Conservation (phyloP, 2,113 vertebrate genomes). For the Phasianus colchicus region DNA sequence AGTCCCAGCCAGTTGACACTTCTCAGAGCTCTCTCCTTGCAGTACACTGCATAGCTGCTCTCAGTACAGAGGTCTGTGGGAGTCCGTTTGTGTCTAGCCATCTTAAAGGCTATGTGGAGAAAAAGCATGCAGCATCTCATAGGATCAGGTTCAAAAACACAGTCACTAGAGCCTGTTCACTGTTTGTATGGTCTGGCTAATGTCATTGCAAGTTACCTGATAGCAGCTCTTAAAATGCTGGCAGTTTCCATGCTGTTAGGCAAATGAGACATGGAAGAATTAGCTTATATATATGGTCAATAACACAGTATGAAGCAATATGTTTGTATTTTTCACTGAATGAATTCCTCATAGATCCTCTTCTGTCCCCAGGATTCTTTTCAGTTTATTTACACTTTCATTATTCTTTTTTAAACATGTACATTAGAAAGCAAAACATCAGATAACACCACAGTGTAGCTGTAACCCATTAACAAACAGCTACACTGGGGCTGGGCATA, state of each 20-base stretch:
- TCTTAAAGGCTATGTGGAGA: neutral
- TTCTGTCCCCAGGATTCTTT: neutral
- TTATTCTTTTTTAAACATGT: neutral
- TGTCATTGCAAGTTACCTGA: conserved; percentile 18
- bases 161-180: neutral
- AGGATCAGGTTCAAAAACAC: neutral
- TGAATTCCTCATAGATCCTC: neutral
- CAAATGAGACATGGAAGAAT: conserved; percentile 31
- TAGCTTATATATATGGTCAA: neutral
- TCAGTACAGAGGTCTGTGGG: neutral
- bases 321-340: neutral
- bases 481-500: rapidly evolving
- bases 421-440: neutral
- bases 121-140: rapidly evolving
- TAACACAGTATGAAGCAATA: neutral
- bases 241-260: conserved; percentile 34
- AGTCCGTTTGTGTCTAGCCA: neutral
- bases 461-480: neutral
- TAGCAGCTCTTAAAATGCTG: conserved; percentile 22
- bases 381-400: neutral
- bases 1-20: rapidly evolving
- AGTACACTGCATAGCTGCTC: neutral
- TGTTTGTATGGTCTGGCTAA: neutral
- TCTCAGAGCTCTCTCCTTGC: neutral
- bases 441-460: neutral